Evolutionary conservation across 2,888 invertebrate species (phyloP), one percentile per base, ranked within the genome.

Genomic region (Polyommatus iphigenia): DNA sequence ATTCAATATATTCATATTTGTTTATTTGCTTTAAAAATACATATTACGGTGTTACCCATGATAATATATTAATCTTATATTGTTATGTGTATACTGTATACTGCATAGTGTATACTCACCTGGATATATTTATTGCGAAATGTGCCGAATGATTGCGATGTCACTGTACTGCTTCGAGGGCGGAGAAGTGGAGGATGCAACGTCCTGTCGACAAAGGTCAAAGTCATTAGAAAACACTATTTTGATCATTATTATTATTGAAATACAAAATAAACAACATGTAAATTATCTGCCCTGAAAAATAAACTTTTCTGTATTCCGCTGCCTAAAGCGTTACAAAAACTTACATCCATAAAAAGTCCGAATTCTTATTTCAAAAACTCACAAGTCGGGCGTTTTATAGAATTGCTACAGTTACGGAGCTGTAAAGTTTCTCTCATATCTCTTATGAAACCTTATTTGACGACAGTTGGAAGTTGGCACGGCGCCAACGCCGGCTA

Each of bases 391-490:
- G 20, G 67, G 67, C 29, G 29, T 67, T 41, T 72, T n/a, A 36
- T 36, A 6, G 20, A 72, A 72, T 72, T 72, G 41, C 72, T 72
- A 10, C 18, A 72, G 72, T 72, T 72, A 24, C 29, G 13, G n/a
- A 71, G 36, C 41, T n/a, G 72, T 72, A 41, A 67, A 67, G 32
- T 41, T 72, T 72, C 7, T 0, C 72, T 72, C 72, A 72, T 41
- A 72, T 72, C 41, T 72, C 41, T 41, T 72, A 50, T 77, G 54
- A 77, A 77, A 76, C 24, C 79, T 80, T 78, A 79, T 79, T 78
- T 71, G 77, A 72, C 71, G 73, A 73, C 76, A 76, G 78, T 76
- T 57, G 29, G 67, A 67, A 79, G 57, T 78, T 81, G 81, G 81
- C 79, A 41, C 8, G 15, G 7, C 72, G 79, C 80, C 80, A 81